Conservation (phyloP, 2,113 vertebrate genomes). For the Numida meleagris region DNA sequence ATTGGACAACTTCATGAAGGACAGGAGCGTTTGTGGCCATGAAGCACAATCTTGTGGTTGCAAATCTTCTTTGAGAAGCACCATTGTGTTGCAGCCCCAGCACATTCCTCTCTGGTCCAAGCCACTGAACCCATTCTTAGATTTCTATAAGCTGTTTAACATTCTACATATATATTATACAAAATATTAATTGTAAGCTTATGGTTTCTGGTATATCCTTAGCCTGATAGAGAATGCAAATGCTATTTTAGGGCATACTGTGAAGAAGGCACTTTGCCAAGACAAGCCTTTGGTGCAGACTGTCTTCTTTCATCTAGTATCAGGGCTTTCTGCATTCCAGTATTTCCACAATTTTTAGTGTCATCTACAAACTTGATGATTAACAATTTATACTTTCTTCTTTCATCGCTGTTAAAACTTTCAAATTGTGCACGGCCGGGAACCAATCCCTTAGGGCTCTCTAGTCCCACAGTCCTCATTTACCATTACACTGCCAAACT, state of each 20-base stretch:
- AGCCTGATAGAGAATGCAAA: constrained; percentile 58
- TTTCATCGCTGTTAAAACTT: neutral
- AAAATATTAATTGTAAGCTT: constrained; percentile 65
- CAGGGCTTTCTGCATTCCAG: constrained; percentile 1
- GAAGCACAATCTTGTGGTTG: constrained; percentile 18
- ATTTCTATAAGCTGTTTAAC: constrained; percentile 20
- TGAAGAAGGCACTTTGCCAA: constrained; percentile 64
- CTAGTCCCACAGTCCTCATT: neutral
- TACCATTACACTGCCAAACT: neutral
- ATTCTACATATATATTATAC: constrained; percentile 24
- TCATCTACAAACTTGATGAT: neutral
- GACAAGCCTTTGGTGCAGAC: constrained; percentile 56
- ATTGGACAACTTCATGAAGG: constrained; percentile 44
- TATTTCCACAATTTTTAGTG: neutral
- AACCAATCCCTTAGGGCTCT: neutral
- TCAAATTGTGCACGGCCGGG: neutral
- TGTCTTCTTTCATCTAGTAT: constrained; percentile 50
- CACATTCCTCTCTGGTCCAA: constrained; percentile 5
- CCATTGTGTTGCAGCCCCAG: neutral
- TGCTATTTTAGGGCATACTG: constrained; percentile 57
- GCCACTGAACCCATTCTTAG: neutral
- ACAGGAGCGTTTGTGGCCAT: neutral
- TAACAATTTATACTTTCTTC: constrained; percentile 23
- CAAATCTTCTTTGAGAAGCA: constrained; percentile 37
- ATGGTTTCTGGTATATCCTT: constrained; percentile 69